phyloP scores from a whole-genome alignment of 2,888 invertebrate species.

The Dryadula phaetusa region DNA sequence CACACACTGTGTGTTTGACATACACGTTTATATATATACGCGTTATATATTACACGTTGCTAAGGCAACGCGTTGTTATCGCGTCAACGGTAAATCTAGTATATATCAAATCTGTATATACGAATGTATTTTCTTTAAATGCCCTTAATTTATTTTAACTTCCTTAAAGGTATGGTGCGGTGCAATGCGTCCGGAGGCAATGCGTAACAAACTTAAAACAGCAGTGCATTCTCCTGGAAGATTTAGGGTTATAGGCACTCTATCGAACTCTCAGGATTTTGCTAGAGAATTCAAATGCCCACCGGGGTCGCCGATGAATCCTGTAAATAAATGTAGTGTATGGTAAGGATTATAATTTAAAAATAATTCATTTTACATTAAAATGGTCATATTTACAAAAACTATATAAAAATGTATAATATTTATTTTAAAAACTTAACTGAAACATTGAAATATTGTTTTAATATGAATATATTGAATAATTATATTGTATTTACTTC shows the following conservation, averaged over 20 bases:
- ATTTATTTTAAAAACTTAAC: neutral
- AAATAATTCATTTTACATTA: neutral
- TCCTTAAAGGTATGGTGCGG: constrained; percentile 89
- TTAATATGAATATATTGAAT: neutral
- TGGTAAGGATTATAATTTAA: constrained; percentile 79
- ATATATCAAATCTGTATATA: no score
- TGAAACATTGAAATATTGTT: neutral
- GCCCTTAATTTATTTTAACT: no score
- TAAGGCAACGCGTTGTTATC: no score
- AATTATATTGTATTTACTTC: neutral
- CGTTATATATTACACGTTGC: no score
- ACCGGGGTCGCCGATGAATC: constrained; percentile 91
- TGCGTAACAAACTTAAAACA: constrained; percentile 90
- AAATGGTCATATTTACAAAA: neutral
- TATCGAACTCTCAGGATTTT: constrained; percentile 91
- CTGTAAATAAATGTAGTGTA: constrained; percentile 89
- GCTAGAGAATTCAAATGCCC: constrained; percentile 89
- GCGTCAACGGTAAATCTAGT: no score
- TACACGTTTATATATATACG: no score
- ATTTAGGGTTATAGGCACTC: constrained; percentile 91
- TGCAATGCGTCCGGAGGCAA: constrained; percentile 91
- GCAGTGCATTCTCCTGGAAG: constrained; percentile 93
- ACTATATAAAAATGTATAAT: neutral
- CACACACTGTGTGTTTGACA: no score
- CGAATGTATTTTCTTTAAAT: no score